Conservation (phyloP, 2,888 invertebrate genomes). For the Psylliodes chrysocephalus region DNA sequence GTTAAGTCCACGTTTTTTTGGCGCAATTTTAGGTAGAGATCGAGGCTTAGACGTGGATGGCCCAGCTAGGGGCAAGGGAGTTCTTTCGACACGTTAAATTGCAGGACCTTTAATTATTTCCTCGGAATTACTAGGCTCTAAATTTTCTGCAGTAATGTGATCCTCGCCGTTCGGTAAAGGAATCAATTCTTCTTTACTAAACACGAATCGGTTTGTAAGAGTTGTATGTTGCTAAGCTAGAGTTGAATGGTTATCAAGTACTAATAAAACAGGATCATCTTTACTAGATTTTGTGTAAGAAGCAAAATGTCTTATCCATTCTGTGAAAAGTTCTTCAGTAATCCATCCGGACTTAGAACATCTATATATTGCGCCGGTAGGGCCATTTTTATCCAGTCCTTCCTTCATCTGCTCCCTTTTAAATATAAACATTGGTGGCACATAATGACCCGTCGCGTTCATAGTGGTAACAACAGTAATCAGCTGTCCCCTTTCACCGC, state of each 20-base stretch:
- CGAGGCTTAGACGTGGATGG: not conserved
- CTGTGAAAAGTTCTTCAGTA: slow-evolving; percentile 38
- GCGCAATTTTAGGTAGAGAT: no score
- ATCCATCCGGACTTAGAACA: slow-evolving; percentile 42
- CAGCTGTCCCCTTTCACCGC: slow-evolving; percentile 39
- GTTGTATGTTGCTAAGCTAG: slow-evolving; percentile 24
- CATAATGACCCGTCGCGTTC: slow-evolving; percentile 36
- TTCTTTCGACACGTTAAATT: not conserved
- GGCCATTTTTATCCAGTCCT: slow-evolving; percentile 33
- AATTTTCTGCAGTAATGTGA: no score
- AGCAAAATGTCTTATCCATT: slow-evolving; percentile 4
- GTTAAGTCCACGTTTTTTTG: no score
- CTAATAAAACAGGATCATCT: not conserved
- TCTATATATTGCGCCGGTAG: slow-evolving; percentile 32
- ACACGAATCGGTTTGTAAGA: slow-evolving; percentile 25
- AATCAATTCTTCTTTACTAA: not conserved
- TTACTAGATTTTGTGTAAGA: not conserved
- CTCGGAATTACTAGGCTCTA: not conserved
- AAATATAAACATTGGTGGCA: slow-evolving; percentile 42
- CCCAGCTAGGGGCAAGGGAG: not conserved
- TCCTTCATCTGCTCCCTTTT: slow-evolving; percentile 33
- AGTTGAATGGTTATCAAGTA: slow-evolving; percentile 1
- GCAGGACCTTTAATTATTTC: not conserved
- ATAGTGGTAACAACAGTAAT: slow-evolving; percentile 35
- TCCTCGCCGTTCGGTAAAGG: not conserved